Percentiles rank a stretch among this genome's conserved stretches.
Evolutionary conservation across 1,140 invertebrate species (phyloP).

Genomic region (Gryon sp.): DNA sequence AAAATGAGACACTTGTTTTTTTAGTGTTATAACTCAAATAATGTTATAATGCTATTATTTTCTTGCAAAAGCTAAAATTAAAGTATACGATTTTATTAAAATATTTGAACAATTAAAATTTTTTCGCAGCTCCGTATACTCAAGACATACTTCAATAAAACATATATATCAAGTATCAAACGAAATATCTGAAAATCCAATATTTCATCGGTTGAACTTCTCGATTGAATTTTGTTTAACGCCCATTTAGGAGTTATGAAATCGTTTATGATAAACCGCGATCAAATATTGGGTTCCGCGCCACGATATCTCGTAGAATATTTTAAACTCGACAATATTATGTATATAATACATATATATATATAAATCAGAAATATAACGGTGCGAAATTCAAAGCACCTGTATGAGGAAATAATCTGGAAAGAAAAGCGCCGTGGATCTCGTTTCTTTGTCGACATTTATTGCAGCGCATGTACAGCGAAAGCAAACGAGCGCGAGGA

Average conservation of each 20-base stretch:
- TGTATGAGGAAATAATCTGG: slow-evolving; percentile 44
- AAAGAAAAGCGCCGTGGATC: slow-evolving; percentile 49
- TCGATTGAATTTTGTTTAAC: slow-evolving; percentile 40
- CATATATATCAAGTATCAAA: slow-evolving; percentile 7
- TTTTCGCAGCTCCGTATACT: too few relatives aligned
- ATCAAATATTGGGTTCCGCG: slow-evolving; percentile 36
- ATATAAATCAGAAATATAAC: slow-evolving; percentile 53
- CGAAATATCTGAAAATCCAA: slow-evolving; percentile 8
- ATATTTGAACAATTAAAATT: too few relatives aligned
- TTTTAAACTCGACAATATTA: slow-evolving; percentile 34
- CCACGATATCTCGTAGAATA: slow-evolving; percentile 32
- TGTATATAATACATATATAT: too few relatives aligned
- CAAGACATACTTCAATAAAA: background rate
- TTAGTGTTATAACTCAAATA: too few relatives aligned
- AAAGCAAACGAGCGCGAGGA: slow-evolving; percentile 43
- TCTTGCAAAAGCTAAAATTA: too few relatives aligned
- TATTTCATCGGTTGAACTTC: slow-evolving; percentile 10
- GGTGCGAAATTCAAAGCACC: slow-evolving; percentile 58
- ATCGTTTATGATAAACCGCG: slow-evolving; percentile 49
- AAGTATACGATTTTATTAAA: too few relatives aligned
- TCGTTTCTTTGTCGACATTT: slow-evolving; percentile 58
- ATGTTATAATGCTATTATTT: too few relatives aligned
- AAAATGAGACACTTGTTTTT: too few relatives aligned
- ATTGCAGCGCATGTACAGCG: slow-evolving; percentile 44
- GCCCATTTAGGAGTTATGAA: slow-evolving; percentile 33